Evolutionary conservation across 2,113 vertebrate species (phyloP), one percentile per base, ranked within the genome.

Genomic region (Chaetorhynchus papuensis): DNA sequence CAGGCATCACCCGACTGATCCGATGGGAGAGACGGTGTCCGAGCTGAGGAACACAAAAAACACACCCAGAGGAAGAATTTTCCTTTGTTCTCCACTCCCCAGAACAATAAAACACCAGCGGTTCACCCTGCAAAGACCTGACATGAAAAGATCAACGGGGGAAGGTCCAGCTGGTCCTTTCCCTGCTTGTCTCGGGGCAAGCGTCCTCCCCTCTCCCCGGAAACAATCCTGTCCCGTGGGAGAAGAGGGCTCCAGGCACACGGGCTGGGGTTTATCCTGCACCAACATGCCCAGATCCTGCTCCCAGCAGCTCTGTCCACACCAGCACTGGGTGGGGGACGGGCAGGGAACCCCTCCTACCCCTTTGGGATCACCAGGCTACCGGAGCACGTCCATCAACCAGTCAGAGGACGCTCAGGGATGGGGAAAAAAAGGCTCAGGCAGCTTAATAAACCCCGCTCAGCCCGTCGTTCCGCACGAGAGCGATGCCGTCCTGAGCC

Each of bases 381-480:
- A 10, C 26, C 0, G 4, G 18, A 57, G 19, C 5, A 3, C 60
- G 18, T 13, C 71, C 45, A 1, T 8, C 63, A 13, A 15, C 21
- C 1, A 5, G 11, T 2, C 60, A 26, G 45, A 35, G 47, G 54
- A 87, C 15, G 59, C 63, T 31, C 50, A 9, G 30, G 39, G 13
- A 23, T 6, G 10, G 23, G 12, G 11, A 0, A 3, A n/a, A 56
- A 47, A 33, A 47, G 18, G 13, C 66, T 79, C 30, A 31, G 18
- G 44, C 2, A 45, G 2, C 39, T 31, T 4, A 3, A 78, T 5
- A 60, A 65, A 66, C 6, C n/a, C 24, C 4, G 21, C 54, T 22
- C 35, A 26, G 23, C 33, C 42, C 47, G 0, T 0, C 1, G 1
- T 2, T 16, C 52, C 4, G 1, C 64, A 35, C 10, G 2, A 22